Conservation (phyloP, 2,113 vertebrate species). For the Ammospiza nelsoni region DNA sequence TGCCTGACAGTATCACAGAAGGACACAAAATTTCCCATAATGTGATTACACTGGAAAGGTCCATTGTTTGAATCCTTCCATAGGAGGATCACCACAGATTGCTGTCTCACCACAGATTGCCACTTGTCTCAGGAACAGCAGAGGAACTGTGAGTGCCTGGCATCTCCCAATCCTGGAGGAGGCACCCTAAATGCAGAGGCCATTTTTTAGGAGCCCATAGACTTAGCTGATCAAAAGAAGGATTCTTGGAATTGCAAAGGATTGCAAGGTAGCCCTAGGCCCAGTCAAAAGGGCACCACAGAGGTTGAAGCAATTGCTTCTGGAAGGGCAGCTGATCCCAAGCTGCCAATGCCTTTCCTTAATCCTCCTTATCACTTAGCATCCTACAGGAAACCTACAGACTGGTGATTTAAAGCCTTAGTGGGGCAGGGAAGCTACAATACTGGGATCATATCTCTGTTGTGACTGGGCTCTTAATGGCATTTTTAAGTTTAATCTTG, state of each 20-base stretch:
- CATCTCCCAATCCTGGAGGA: neutral
- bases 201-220: neutral
- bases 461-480: neutral
- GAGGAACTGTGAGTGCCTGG: neutral
- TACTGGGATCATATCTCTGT: neutral
- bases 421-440: neutral
- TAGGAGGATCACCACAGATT: neutral
- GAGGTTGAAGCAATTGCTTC: neutral
- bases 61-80: neutral
- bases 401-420: neutral
- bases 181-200: neutral
- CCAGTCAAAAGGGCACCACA: neutral
- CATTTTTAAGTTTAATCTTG: neutral
- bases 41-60: neutral
- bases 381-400: neutral
- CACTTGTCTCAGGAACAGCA: neutral
- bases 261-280: neutral
- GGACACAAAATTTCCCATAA: neutral
- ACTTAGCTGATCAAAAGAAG: neutral
- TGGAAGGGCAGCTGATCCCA: neutral
- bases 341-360: neutral
- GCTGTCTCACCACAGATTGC: neutral
- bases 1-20: neutral
- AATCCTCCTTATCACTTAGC: neutral
- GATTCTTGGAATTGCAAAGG: neutral